Conservation (phyloP, 2,888 invertebrate genomes). For the Sminthurinus aureus region DNA sequence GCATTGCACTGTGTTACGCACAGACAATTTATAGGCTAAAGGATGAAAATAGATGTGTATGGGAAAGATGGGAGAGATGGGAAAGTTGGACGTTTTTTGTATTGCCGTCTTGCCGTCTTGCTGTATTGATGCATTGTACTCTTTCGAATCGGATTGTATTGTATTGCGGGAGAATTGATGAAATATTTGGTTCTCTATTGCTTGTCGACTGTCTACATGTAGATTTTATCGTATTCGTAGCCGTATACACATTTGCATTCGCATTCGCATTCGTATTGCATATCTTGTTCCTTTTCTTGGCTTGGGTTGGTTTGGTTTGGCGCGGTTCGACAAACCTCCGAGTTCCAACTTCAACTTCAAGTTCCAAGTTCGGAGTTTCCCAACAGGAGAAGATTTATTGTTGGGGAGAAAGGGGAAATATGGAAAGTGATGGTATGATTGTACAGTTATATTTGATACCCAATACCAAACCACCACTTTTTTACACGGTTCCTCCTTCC, state of each 20-base stretch:
- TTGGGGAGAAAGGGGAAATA: neutral
- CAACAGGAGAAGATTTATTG: conserved; percentile 20
- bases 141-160: neutral
- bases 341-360: too few species aligned
- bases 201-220: neutral
- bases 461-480: too few species aligned
- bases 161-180: neutral
- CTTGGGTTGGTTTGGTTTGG: neutral
- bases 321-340: neutral
- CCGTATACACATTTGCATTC: too few species aligned
- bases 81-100: neutral
- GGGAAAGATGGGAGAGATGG: neutral
- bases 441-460: too few species aligned
- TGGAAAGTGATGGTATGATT: neutral
- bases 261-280: neutral
- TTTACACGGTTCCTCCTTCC: too few species aligned
- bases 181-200: neutral
- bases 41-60: neutral
- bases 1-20: too few species aligned
- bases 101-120: neutral
- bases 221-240: conserved; percentile 5
- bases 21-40: too few species aligned
- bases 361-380: too few species aligned
- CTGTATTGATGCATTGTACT: too few species aligned
- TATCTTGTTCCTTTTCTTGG: too few species aligned